Conservation (phyloP, 2,888 invertebrate genomes). For the Eumacrocentrus americanus region DNA sequence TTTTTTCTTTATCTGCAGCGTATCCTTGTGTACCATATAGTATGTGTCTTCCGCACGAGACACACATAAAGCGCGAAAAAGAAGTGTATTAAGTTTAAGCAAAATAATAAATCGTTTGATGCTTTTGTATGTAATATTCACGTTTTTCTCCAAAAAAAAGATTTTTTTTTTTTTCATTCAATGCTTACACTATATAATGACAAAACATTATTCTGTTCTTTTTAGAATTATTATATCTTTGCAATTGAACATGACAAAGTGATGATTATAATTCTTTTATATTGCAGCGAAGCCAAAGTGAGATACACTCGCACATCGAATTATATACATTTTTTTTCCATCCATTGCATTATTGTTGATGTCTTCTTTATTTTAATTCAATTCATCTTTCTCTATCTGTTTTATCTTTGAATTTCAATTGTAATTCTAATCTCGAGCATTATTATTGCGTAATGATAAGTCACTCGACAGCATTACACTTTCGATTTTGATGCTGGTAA, state of each 20-base stretch:
- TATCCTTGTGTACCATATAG: neutral
- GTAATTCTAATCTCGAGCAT: conserved; percentile 7
- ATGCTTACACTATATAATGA: no score
- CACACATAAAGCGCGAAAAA: neutral
- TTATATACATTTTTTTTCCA: conserved; percentile 30
- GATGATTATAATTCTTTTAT: conserved; percentile 17
- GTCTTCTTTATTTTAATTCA: neutral
- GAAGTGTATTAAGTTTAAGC: neutral
- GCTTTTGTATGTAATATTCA: neutral
- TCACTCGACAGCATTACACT: no score
- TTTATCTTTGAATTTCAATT: neutral
- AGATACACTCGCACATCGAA: conserved; percentile 32
- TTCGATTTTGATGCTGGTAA: no score
- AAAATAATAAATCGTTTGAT: conserved; percentile 7
- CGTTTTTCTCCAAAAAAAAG: neutral
- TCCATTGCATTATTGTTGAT: no score
- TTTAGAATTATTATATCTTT: neutral
- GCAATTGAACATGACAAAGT: neutral
- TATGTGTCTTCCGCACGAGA: neutral
- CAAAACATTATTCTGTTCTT: neutral
- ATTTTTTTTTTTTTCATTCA: neutral
- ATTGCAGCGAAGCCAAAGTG: conserved; percentile 33
- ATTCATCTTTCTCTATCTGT: neutral
- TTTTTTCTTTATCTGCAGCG: conserved; percentile 21
- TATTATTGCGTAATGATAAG: no score